phyloP scores from a whole-genome alignment of 2,888 invertebrate genomes.

The Keiferia lycopersicella region DNA sequence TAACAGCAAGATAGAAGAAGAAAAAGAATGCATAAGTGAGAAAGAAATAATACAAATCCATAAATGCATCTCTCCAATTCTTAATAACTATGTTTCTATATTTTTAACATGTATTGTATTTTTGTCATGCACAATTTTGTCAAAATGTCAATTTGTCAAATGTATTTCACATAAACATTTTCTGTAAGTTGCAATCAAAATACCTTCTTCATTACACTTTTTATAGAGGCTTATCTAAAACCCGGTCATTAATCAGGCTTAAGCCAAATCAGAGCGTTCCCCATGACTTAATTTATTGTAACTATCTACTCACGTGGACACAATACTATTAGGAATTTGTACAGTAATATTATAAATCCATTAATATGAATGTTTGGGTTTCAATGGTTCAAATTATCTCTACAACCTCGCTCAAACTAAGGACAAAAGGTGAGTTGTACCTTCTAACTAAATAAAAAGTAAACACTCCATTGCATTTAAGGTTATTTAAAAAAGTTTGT shows the following conservation, averaged over 20 bases:
- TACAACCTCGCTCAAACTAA: slow-evolving; percentile 9
- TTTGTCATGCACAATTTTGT: too few species aligned
- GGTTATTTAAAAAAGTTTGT: too few species aligned
- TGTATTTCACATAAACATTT: too few species aligned
- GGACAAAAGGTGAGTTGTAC: slow-evolving; percentile 37
- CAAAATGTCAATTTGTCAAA: too few species aligned
- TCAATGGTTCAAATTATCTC: slow-evolving; percentile 13
- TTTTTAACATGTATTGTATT: too few species aligned
- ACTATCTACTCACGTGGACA: neutral
- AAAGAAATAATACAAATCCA: too few species aligned
- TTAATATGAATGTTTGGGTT: neutral
- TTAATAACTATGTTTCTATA: too few species aligned
- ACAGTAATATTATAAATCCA: neutral
- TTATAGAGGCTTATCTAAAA: neutral
- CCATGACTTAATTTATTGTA: slow-evolving; percentile 2
- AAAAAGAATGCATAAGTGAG: too few species aligned
- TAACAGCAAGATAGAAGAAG: too few species aligned
- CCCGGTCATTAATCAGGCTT: neutral
- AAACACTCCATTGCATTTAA: too few species aligned
- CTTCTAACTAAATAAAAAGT: slow-evolving; percentile 32
- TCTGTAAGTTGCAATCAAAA: too few species aligned
- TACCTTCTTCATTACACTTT: neutral
- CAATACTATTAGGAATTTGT: neutral
- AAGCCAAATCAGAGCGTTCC: neutral
- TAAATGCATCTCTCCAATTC: too few species aligned